These are phyloP conservation scores for Tupaia tana DNA, from an alignment of 2,113 vertebrate species.

Conservation along the genomic window DNA sequence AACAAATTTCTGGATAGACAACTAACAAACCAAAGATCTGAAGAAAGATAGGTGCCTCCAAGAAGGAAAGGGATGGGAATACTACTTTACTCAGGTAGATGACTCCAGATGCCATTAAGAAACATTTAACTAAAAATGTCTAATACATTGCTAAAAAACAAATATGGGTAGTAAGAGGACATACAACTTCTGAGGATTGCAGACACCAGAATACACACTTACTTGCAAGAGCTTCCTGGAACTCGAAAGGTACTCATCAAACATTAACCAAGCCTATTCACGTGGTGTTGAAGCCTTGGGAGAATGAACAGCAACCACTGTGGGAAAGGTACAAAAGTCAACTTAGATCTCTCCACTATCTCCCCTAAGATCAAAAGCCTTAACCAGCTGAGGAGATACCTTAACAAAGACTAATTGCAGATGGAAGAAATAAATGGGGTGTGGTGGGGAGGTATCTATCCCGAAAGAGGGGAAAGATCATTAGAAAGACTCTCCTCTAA, in stretches of 20 bases:
- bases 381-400: not conserved
- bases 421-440: not conserved
- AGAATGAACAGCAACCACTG: not conserved
- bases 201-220: not conserved
- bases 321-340: not conserved
- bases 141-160: not conserved
- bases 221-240: not conserved
- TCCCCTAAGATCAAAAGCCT: not conserved
- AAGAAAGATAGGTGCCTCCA: not conserved
- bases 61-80: not conserved
- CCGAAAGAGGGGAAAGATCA: not conserved
- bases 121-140: not conserved
- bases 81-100: not conserved
- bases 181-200: not conserved
- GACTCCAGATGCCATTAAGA: not conserved
- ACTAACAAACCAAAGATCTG: not conserved
- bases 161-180: not conserved
- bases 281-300: not conserved
- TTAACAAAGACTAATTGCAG: not conserved
- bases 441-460: too few relatives aligned
- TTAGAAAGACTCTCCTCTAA: not conserved
- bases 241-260: not conserved
- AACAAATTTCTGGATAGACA: not conserved
- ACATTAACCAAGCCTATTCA: not conserved
- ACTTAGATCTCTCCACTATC: not conserved